phyloP scores from a whole-genome alignment of 2,113 vertebrate genomes.

The Poecile atricapillus region DNA sequence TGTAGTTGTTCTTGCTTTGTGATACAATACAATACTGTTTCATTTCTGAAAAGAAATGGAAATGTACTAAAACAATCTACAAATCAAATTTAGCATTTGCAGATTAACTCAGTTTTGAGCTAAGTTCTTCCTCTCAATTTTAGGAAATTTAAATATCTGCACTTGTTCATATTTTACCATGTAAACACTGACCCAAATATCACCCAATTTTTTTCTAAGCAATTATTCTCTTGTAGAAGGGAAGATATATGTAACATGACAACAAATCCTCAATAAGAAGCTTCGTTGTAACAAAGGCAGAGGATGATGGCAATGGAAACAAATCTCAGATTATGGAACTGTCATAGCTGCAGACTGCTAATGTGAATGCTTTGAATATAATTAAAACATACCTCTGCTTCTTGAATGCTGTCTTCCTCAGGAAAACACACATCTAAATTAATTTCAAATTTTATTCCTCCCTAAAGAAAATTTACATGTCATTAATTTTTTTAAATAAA shows the following conservation, averaged over 20 bases:
- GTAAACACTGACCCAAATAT: neutral
- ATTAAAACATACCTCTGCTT: constrained; percentile 49
- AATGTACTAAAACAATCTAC: neutral
- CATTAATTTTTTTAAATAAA: neutral
- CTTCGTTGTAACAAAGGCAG: neutral
- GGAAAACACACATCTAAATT: constrained; percentile 61
- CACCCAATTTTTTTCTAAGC: neutral
- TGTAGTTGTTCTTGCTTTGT: neutral
- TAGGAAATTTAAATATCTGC: neutral
- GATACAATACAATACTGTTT: neutral
- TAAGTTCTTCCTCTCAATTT: neutral
- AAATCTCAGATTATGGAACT: neutral
- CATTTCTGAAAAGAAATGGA: neutral
- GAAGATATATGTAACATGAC: neutral
- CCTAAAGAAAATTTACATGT: constrained; percentile 65
- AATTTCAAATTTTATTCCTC: constrained; percentile 89
- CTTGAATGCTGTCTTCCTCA: constrained; percentile 50
- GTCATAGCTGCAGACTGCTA: neutral
- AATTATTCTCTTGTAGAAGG: neutral
- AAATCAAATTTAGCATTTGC: neutral
- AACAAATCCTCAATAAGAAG: neutral
- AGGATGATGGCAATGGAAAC: neutral
- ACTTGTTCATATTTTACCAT: neutral
- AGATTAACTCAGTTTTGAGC: neutral
- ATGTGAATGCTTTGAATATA: neutral